A percentile compares a stretch with the other conserved stretches of the same genome.
Evolutionary conservation across 2,113 vertebrate genomes (phyloP).

Genomic region (Astatoreochromis straeleni): DNA sequence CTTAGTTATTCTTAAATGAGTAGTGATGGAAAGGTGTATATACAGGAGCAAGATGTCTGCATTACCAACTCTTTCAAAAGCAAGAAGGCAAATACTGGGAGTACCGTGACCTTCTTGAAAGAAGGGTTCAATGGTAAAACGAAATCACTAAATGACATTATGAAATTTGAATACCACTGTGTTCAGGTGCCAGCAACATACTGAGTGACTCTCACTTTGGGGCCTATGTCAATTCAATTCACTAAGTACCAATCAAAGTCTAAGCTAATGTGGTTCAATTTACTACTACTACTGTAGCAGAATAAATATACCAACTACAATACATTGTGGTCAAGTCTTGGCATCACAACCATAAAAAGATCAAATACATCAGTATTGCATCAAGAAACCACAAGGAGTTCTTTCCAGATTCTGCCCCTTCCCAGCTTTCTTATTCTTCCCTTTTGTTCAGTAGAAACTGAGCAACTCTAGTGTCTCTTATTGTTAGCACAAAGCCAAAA

Average conservation of each 20-base stretch:
- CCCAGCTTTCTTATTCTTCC: background rate
- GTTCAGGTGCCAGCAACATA: background rate
- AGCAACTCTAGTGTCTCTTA: slow-evolving; percentile 37
- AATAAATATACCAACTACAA: background rate
- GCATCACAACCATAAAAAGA: background rate
- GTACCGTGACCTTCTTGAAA: background rate
- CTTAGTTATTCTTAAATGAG: background rate
- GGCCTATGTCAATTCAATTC: background rate
- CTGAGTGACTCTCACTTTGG: background rate
- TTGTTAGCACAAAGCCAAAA: slow-evolving; percentile 17
- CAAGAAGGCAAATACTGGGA: background rate
- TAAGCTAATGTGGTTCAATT: background rate
- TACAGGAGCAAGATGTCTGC: background rate
- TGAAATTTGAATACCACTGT: background rate
- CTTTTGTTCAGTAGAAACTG: background rate
- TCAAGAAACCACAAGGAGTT: background rate
- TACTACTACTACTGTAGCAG: background rate
- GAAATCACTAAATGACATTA: background rate
- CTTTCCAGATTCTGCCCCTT: background rate
- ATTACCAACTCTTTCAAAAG: background rate
- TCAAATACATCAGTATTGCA: background rate
- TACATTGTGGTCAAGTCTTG: background rate
- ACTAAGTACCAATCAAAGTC: background rate
- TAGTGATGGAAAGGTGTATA: background rate
- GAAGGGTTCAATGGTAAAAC: background rate